These are phyloP conservation scores for Nautilus pompilius DNA, from an alignment of 1,140 invertebrate genomes.

Conservation along the genomic window DNA sequence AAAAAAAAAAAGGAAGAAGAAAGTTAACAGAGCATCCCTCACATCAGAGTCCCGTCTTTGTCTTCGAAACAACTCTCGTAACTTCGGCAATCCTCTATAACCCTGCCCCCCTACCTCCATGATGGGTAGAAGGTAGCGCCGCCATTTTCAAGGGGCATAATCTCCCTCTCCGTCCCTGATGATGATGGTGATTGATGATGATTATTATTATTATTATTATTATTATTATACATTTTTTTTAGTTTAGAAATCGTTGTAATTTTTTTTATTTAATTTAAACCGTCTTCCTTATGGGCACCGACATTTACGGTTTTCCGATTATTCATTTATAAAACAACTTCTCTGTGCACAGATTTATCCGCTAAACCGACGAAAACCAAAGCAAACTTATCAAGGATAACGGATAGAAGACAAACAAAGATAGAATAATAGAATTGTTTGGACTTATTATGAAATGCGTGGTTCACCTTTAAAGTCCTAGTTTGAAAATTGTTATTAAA, in stretches of 20 bases:
- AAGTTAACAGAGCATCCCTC: not conserved
- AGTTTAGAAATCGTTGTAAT: not conserved
- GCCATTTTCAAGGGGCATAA: not conserved
- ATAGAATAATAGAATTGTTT: too few relatives aligned
- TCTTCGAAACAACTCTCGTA: slow-evolving; percentile 42
- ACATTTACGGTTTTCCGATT: too few relatives aligned
- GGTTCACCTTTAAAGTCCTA: too few relatives aligned
- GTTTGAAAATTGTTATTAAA: too few relatives aligned
- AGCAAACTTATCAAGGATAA: too few relatives aligned
- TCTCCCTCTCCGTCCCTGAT: not conserved
- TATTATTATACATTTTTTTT: not conserved
- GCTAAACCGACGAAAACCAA: too few relatives aligned
- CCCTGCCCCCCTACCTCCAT: slow-evolving; percentile 6
- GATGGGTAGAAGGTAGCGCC: not conserved
- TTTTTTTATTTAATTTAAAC: not conserved
- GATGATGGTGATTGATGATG: not conserved
- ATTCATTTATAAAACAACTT: too few relatives aligned
- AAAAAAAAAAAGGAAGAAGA: not conserved
- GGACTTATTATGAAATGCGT: too few relatives aligned
- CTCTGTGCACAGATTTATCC: too few relatives aligned
- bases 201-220: not conserved
- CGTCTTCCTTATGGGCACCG: too few relatives aligned
- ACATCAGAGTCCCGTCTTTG: slow-evolving; percentile 43
- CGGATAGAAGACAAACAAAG: too few relatives aligned
- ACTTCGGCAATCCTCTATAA: slow-evolving; percentile 34